Base-by-base conservation (phyloP, 2,888 invertebrate genomes). In the Seladonia tumulorum region DNA sequence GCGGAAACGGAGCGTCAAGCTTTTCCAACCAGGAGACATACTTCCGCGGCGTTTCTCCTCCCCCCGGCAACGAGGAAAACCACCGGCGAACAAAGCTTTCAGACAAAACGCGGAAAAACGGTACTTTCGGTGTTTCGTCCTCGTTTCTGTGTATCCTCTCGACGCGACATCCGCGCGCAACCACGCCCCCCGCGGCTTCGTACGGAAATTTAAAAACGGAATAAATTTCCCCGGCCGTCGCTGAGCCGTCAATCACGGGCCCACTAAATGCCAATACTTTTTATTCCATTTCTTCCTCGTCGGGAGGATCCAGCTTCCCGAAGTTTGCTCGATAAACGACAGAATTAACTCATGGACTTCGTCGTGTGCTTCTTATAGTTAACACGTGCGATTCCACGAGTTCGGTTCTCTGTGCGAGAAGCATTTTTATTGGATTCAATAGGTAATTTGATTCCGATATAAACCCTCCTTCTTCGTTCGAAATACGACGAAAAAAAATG, bases 71-170 rank as follows among this genome's bases (percentile, higher is more conserved):
- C 73, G 75, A 76, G 84, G 60, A 76, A 77, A 85, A 83, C 74
- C 83, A 70, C 70, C 68, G 22, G 68, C 29, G 73, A 76, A 85
- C 85, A 80, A 85, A 84, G 85, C 85, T 85, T 85, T 84, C 76
- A 84, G 85, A 84, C 79, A 60, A 83, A 85, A 77, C 80, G 80
- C 79, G 85, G 85, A 76, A 85, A 85, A 83, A 80, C 73, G 76
- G 80, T 76, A 85, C 85, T 85, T 85, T 85, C 73, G 68, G 49
- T 70, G 73, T 80, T 77, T 84, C 85, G 77, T 77, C 53, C 84
- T 73, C 76, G 63, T 84, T 74, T 73, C 80, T 45, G 39, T 22
- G 47, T 66, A 63, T 79, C 75, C 70, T 49, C 60, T 71, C 49
- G 25, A 18, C 25, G 60, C 63, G n/a, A 60, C 49, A 29, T 35